Percentiles rank a stretch among this genome's conserved stretches.
These are phyloP conservation scores for Brachionus rotundiformis DNA, from an alignment of 1,140 invertebrate species.

Conservation along the genomic window DNA sequence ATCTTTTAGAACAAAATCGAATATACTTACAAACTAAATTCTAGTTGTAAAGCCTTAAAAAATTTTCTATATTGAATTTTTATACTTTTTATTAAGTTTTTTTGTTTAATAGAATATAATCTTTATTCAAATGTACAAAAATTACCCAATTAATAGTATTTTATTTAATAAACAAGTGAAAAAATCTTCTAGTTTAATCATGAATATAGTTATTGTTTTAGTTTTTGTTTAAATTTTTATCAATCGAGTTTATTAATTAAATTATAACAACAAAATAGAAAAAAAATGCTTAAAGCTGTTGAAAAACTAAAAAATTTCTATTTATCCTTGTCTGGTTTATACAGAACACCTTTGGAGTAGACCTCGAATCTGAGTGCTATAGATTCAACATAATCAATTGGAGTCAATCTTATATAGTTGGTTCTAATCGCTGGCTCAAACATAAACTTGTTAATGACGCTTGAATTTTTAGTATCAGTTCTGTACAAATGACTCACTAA, in stretches of 20 bases:
- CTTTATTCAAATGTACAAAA: no score
- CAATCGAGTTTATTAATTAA: not conserved
- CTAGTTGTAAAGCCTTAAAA: no score
- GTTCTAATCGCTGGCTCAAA: conserved; percentile 47
- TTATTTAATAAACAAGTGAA: no score
- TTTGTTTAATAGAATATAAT: no score
- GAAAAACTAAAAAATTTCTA: conserved; percentile 1
- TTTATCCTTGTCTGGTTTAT: conserved; percentile 33
- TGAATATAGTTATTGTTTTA: no score
- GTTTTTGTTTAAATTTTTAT: not conserved
- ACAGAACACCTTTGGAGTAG: conserved; percentile 50
- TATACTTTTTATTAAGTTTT: no score
- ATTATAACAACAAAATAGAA: not conserved
- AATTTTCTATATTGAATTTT: no score
- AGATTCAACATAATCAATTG: conserved; percentile 31
- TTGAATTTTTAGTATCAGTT: conserved; percentile 21
- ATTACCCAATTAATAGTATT: no score
- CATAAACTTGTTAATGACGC: conserved; percentile 29
- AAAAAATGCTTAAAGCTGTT: not conserved
- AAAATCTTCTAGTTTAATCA: no score
- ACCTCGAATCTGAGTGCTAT: conserved; percentile 44
- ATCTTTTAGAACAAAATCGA: no score
- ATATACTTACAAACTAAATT: no score
- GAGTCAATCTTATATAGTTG: conserved; percentile 45
- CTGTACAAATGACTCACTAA: conserved; percentile 37